A percentile compares a stretch with the other conserved stretches of the same genome.
Conservation (phyloP, 2,797 vertebrate species). For the Sebastes umbrosus region DNA sequence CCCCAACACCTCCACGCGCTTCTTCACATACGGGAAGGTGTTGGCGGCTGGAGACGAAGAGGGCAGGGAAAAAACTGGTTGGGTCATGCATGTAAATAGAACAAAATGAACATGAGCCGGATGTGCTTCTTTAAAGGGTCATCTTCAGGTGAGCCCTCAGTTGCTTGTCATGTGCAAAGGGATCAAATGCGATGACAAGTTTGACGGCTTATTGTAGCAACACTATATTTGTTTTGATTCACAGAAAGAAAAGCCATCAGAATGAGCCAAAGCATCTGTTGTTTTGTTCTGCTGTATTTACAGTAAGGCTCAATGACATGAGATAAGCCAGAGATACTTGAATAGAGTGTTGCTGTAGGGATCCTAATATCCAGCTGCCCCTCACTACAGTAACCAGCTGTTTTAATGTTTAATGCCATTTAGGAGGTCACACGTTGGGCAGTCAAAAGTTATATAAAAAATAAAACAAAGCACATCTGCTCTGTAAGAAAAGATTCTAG, state of each 20-base stretch:
- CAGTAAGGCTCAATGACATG: neutral
- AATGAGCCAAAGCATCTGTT: neutral
- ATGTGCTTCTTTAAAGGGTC: neutral
- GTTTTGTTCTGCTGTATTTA: neutral
- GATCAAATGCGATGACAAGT: neutral
- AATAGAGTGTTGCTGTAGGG: neutral
- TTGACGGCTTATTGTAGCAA: neutral
- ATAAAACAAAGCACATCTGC: neutral
- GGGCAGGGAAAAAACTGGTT: neutral
- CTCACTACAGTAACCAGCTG: neutral
- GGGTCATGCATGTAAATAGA: neutral
- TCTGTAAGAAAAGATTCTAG: neutral
- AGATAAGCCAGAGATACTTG: neutral
- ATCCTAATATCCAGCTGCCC: neutral
- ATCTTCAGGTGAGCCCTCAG: neutral
- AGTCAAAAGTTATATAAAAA: neutral
- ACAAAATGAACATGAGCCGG: neutral
- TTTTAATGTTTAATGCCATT: neutral
- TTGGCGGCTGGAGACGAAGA: conserved; percentile 81
- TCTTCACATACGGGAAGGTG: conserved; percentile 96
- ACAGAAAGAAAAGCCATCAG: neutral
- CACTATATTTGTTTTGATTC: neutral
- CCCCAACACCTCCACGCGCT: conserved; percentile 90
- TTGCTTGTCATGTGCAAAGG: neutral
- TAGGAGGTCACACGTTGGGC: neutral